Conservation (phyloP, 1,140 invertebrate genomes). For the Drosophila lacteicornis region DNA sequence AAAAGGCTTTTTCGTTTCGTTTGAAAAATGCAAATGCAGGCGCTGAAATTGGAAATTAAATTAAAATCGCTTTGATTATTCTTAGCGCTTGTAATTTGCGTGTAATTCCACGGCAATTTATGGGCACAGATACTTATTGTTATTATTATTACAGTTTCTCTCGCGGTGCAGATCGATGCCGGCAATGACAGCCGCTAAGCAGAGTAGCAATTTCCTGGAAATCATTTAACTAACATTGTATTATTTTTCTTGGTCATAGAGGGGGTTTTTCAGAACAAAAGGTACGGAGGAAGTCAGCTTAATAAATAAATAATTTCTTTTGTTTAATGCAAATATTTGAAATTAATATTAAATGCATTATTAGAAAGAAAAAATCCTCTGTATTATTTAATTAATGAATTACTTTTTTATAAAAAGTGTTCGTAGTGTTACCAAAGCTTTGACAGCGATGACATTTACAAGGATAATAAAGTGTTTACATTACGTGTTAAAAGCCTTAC, state of each 20-base stretch:
- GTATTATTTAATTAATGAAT: too few relatives aligned
- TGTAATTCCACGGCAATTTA: slow-evolving; percentile 50
- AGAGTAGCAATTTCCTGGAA: slow-evolving; percentile 16
- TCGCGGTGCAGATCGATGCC: not conserved
- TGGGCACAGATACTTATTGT: slow-evolving; percentile 61
- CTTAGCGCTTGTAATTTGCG: slow-evolving; percentile 40
- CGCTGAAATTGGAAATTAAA: slow-evolving; percentile 9
- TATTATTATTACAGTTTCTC: slow-evolving; percentile 12
- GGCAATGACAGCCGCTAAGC: slow-evolving; percentile 32
- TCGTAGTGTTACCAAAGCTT: not conserved
- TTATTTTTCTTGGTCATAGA: too few relatives aligned
- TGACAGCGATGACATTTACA: not conserved
- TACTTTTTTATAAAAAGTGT: too few relatives aligned
- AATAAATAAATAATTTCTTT: too few relatives aligned
- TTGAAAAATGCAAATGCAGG: slow-evolving; percentile 31
- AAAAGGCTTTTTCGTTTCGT: slow-evolving; percentile 20
- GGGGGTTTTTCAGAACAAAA: too few relatives aligned
- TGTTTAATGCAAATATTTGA: too few relatives aligned
- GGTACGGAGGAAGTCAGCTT: too few relatives aligned
- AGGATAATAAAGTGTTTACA: not conserved
- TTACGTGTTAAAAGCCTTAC: not conserved
- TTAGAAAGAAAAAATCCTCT: too few relatives aligned
- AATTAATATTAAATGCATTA: too few relatives aligned
- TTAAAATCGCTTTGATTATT: slow-evolving; percentile 33
- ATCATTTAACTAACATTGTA: not conserved